A percentile compares a stretch with the other conserved stretches of the same genome.
Evolutionary conservation across 2,797 vertebrate genomes (phyloP).

Genomic region (Periophthalmus magnuspinnatus): DNA sequence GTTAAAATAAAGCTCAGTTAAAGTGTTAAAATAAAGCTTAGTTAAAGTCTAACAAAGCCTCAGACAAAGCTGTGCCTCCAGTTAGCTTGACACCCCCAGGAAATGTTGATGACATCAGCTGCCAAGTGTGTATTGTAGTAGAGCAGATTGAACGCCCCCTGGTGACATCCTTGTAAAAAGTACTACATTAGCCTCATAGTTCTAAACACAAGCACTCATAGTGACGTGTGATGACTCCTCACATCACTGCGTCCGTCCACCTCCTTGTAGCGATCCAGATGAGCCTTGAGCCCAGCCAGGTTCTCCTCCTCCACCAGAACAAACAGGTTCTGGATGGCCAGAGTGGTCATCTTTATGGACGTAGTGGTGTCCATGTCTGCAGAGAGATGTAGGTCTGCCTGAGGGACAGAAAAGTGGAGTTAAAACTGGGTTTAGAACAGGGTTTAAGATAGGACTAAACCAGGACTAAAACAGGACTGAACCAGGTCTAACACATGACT

Average conservation of each 20-base stretch:
- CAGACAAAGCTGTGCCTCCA: no score
- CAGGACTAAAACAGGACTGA: background rate
- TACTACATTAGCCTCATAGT: no score
- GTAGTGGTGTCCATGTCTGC: slow-evolving; percentile 80
- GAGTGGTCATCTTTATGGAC: slow-evolving; percentile 88
- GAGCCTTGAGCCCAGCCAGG: slow-evolving; percentile 84
- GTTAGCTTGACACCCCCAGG: no score
- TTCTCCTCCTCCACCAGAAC: slow-evolving; percentile 96
- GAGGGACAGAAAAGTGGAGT: background rate
- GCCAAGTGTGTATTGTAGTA: no score
- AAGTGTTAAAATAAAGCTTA: no score
- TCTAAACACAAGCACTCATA: background rate
- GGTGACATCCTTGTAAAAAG: no score
- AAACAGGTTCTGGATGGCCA: slow-evolving; percentile 93
- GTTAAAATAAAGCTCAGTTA: no score
- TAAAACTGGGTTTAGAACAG: background rate
- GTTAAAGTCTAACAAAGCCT: no score
- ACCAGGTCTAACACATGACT: background rate
- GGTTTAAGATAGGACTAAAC: background rate
- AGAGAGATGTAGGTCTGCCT: background rate
- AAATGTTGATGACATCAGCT: no score
- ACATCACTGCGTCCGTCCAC: slow-evolving; percentile 97
- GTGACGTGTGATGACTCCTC: slow-evolving; percentile 29
- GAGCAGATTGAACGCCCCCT: no score
- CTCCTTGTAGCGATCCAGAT: slow-evolving; percentile 95